A percentile compares a stretch with the other conserved stretches of the same genome.
Conservation (phyloP, 2,113 vertebrate species). For the Eleginops maclovinus region DNA sequence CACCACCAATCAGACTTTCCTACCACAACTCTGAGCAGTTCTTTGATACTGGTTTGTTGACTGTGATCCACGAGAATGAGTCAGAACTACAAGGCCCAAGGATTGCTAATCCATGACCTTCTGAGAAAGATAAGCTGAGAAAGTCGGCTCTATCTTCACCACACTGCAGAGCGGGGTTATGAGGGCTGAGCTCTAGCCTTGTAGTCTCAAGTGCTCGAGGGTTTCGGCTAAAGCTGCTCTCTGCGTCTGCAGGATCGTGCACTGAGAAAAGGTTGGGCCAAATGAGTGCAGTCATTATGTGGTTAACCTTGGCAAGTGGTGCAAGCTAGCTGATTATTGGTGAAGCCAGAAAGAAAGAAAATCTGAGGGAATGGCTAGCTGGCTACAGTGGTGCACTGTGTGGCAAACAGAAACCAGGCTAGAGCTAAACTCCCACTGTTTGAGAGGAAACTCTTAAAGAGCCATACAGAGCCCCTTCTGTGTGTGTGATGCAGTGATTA, state of each 20-base stretch:
- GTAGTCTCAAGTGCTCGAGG: constrained; percentile 51
- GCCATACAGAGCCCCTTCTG: constrained; percentile 59
- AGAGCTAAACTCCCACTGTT: constrained; percentile 42
- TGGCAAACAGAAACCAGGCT: constrained; percentile 58
- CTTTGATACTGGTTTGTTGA: constrained; percentile 33
- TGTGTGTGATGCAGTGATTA: constrained; percentile 31
- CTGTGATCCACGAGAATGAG: constrained; percentile 55
- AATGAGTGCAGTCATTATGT: constrained; percentile 71
- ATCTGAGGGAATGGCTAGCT: constrained; percentile 27
- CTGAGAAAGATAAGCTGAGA: constrained; percentile 67
- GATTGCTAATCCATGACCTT: constrained; percentile 77
- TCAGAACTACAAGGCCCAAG: constrained; percentile 59
- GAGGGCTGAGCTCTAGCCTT: constrained; percentile 55
- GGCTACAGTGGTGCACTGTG: constrained; percentile 66
- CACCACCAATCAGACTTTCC: constrained; percentile 71
- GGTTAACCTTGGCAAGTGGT: constrained; percentile 72
- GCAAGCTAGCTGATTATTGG: constrained; percentile 60
- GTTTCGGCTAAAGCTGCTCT: constrained; percentile 59
- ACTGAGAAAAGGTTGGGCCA: constrained; percentile 56
- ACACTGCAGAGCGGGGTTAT: constrained; percentile 29
- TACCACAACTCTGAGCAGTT: constrained; percentile 49
- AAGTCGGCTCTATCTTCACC: constrained; percentile 59
- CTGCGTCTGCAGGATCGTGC: constrained; percentile 54
- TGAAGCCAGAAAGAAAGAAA: constrained; percentile 50
- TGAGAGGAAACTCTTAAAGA: constrained; percentile 61